Conservation (phyloP, 2,113 vertebrate genomes). For the Ahaetulla prasina region DNA sequence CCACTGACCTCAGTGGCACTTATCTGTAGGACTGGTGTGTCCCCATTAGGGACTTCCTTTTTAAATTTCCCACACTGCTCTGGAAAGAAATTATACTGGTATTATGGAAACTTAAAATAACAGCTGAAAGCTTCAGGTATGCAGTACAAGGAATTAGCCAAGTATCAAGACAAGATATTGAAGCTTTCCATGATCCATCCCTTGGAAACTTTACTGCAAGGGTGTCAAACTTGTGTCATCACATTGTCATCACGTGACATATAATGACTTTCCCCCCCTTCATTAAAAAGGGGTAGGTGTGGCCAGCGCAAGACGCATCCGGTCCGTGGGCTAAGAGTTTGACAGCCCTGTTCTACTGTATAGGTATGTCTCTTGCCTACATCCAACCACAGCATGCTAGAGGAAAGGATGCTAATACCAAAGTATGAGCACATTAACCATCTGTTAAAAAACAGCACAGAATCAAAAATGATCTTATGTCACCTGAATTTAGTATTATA, state of each 20-base stretch:
- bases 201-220: too few relatives aligned
- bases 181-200: neutral
- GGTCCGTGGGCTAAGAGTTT: too few relatives aligned
- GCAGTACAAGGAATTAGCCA: neutral
- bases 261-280: too few relatives aligned
- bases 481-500: neutral
- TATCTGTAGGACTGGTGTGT: neutral
- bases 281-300: too few relatives aligned
- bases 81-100: neutral
- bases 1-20: neutral
- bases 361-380: neutral
- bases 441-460: neutral
- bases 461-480: neutral
- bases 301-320: too few relatives aligned
- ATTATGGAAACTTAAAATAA: neutral
- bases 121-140: neutral
- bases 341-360: neutral
- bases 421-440: neutral
- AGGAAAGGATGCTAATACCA: neutral
- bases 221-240: too few relatives aligned
- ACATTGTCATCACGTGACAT: too few relatives aligned
- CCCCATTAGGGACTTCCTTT: neutral
- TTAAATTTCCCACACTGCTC: neutral
- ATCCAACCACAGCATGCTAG: neutral
- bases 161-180: neutral